Base-by-base conservation (phyloP, 1,140 invertebrate species). In the Drosophila saltans region DNA sequence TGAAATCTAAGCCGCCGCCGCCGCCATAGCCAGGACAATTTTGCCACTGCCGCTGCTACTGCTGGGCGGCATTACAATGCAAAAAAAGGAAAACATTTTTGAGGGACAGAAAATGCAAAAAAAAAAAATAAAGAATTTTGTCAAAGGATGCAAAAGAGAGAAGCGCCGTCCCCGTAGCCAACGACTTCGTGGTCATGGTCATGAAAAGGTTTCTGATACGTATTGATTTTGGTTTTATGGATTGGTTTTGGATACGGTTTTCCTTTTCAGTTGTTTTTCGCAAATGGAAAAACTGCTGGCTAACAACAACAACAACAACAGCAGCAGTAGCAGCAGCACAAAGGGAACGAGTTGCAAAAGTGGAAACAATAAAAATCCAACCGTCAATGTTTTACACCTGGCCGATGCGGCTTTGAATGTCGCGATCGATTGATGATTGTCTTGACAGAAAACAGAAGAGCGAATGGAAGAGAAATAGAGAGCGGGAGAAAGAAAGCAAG, bases 331-430 rank as follows among this genome's bases (percentile, higher is more conserved):
- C 4, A 52, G 21, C 16, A 48, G 16, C 45, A 82, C 82, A 82
- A 86, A 58, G 76, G 66, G 72, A 88, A 88, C 80, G 83, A 88
- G 83, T 88, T 88, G 81, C 68, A 72, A 57, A n/a, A 63, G 63
- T 59, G 59, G 65, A 72, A 79, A 86, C 76, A 77, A 82, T 73
- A 66, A 71, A 57, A 40, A 70, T 58, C 24, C 39, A 68, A 69
- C 30, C 33, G 45, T 52, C 45, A 52, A 52, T 55, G 58, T 65
- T 48, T 78, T 79, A 88, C 83, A 88, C 84, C 83, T 88, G 83
- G 83, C 57, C 78, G 45, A 41, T 41, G 43, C 45, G 69, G 52
- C 33, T 45, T 40, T 52, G 45, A 52, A 52, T 52, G 45, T 52
- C 45, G 45, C 45, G 45, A 69, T 60, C 77, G 66, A 78, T 73